Base-by-base conservation (phyloP, 2,113 vertebrate species). In the Gorsachius goisagi region DNA sequence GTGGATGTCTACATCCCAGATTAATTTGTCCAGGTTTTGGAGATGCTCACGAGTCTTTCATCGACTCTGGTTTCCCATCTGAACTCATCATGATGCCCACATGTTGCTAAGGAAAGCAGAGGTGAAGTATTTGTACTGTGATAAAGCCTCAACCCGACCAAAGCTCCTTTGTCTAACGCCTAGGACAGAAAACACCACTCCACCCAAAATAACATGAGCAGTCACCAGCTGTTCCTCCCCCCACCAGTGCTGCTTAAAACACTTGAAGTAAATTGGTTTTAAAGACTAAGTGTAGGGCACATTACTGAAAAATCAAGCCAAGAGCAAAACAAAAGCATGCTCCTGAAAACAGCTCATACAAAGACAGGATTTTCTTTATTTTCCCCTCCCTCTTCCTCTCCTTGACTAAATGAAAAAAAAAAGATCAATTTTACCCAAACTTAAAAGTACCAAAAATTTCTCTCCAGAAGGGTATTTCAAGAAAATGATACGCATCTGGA, bases 401-500 rank as follows among this genome's bases (percentile, higher is more conserved):
- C n/a, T 59, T 78, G 20, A 72, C 33, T 75, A 85, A 73, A 52
- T 24, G 32, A 67, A 63, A 75, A 49, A 62, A 62, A 27, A 47
- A n/a, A 35, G 1, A 59, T 58, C 32, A 5, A 30, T 64, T 92
- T 86, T 52, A 68, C 12, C 56, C 17, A 71, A 78, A 71, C 64
- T 15, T 69, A 71, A 88, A 90, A 80, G 52, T 56, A 72, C 24
- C 17, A 76, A 87, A 82, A 90, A 79, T 39, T 78, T 87, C 39
- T 66, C 45, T 45, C 22, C 39, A 91, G 77, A 88, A 93, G 39
- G 32, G 47, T 91, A 89, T 92, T 92, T 96, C 92, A 87, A 95
- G 88, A 93, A 95, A 95, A 95, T 92, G 0, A 83, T 93, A 96
- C 45, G 20, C 63, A 92, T 94, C 85, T 77, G 60, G 68, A 63